Base-by-base conservation (phyloP, 2,888 invertebrate species). In the Chironomus tentans region DNA sequence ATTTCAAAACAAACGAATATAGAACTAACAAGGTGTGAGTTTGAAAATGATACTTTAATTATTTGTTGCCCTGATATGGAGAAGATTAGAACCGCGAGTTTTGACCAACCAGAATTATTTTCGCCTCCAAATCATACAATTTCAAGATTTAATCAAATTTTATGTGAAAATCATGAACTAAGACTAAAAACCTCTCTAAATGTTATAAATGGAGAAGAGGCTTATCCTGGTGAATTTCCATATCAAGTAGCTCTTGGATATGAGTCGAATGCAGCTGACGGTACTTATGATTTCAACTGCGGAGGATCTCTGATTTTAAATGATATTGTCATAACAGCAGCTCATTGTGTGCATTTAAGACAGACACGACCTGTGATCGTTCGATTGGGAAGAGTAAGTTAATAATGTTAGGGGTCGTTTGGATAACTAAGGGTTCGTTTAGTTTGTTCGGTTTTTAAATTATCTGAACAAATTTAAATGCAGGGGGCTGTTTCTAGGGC, bases 331-430 rank as follows among this genome's bases (percentile, higher is more conserved):
- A 7, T 70, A 1, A 70, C 70, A 10, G 70, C 48, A 10, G 70
- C 70, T 5, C 70, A 70, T 70, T 70, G 70, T 22, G 18, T 22
- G 2, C 21, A 47, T 48, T 5, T 2, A 4, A 48, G 4, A 18
- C 13, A 69, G 0, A 13, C n/a, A 6, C 13, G 3, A 3, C 48
- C 70, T 13, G 21, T 13, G n/a, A 22, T 70, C 3, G 70, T 70
- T 70, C 70, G 70, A 48, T 22, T 48, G 10, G 70, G 70, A 48
- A 69, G 68, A 50, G 50, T 50, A n/a, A 50, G 50, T 50, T 5
- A 6, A n/a, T 48, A n/a, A 12, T 48, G 48, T 48, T 5, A 5
- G 5, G 22, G 22, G n/a, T n/a, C n/a, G n/a, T n/a, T n/a, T n/a
- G n/a, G n/a, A n/a, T n/a, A n/a, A n/a, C n/a, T n/a, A n/a, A n/a